Conservation (phyloP, 2,888 invertebrate species). For the Lochmaea crataegi region DNA sequence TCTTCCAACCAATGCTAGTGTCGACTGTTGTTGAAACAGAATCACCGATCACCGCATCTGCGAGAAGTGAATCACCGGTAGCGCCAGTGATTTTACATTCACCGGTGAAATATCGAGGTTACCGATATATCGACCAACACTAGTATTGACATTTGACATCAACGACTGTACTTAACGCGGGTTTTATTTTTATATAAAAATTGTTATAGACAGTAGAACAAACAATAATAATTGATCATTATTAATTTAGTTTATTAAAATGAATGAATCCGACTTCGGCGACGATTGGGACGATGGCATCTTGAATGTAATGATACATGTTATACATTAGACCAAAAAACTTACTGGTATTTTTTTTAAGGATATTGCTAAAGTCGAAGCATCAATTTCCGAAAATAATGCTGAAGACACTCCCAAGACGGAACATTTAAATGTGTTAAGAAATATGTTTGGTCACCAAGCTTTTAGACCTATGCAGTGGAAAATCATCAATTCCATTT, state of each 20-base stretch:
- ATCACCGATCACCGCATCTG: no score
- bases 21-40: no score
- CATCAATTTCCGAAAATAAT: constrained; percentile 51
- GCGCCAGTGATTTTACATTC: no score
- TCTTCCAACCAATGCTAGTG: no score
- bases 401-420: constrained; percentile 28
- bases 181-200: no score
- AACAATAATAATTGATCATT: neutral
- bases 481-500: constrained; percentile 69
- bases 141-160: no score
- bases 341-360: constrained; percentile 11
- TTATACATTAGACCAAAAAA: neutral
- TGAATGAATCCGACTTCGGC: constrained; percentile 23
- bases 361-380: constrained; percentile 30
- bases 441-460: constrained; percentile 68
- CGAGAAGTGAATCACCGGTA: no score
- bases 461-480: constrained; percentile 71
- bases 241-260: neutral
- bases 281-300: constrained; percentile 34
- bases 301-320: constrained; percentile 16
- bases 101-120: no score
- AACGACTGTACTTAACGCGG: no score
- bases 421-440: constrained; percentile 63
- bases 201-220: no score
- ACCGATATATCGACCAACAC: no score